Conservation (phyloP, 2,113 vertebrate species). For the Clinocottus analis region DNA sequence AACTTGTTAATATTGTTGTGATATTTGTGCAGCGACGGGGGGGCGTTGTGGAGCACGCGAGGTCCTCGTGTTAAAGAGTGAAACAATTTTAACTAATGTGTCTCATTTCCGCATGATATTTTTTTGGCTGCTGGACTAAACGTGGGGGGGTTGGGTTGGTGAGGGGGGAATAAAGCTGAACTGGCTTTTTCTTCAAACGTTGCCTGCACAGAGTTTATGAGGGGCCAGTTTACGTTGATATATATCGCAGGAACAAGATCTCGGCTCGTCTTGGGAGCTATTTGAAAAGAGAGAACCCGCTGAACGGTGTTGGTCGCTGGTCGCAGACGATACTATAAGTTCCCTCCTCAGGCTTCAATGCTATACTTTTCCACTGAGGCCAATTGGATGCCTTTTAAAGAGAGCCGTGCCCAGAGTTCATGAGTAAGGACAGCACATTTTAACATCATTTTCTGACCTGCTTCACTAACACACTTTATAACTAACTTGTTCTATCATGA, state of each 20-base stretch:
- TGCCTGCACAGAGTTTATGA: constrained; percentile 13
- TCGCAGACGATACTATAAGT: constrained; percentile 13
- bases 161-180: constrained; percentile 4
- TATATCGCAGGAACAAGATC: neutral
- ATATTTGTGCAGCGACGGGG: constrained; percentile 46
- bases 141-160: too few species aligned
- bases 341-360: constrained; percentile 25
- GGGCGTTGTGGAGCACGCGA: constrained; percentile 12
- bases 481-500: neutral
- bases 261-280: constrained; percentile 40
- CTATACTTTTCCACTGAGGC: neutral
- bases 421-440: constrained; percentile 30
- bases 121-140: constrained; percentile 11
- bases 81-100: constrained; percentile 46
- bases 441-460: neutral
- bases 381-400: constrained; percentile 38
- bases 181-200: constrained; percentile 25
- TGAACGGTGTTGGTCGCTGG: constrained; percentile 6
- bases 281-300: constrained; percentile 37
- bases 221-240: neutral
- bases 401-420: neutral
- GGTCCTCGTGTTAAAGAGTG: constrained; percentile 55
- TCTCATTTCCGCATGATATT: constrained; percentile 48
- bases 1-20: constrained; percentile 75
- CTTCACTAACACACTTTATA: neutral